Evolutionary conservation across 2,888 invertebrate species (phyloP).

Genomic region (Xanthostigma xanthostigma): DNA sequence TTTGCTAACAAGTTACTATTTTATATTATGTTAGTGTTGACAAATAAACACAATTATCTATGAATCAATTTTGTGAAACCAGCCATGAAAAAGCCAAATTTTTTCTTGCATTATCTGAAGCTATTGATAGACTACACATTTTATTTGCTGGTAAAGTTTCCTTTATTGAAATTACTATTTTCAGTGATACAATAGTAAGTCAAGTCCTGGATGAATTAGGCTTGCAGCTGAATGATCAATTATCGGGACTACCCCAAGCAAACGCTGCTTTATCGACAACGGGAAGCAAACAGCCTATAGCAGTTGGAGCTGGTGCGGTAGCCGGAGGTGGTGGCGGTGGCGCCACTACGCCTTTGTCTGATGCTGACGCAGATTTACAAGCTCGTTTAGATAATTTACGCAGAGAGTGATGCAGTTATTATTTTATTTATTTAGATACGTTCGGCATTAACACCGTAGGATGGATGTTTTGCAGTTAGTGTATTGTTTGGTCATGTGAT

Average conservation of each 20-base stretch:
- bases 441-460: too few relatives aligned
- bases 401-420: constrained; percentile 44
- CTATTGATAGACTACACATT: too few relatives aligned
- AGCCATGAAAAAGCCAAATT: too few relatives aligned
- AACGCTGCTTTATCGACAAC: constrained; percentile 38
- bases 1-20: background rate
- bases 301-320: constrained; percentile 32
- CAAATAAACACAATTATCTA: too few relatives aligned
- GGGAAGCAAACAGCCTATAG: constrained; percentile 46
- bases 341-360: constrained; percentile 40
- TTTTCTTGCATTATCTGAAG: too few relatives aligned
- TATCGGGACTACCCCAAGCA: constrained; percentile 72
- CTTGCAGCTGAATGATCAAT: constrained; percentile 81
- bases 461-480: too few relatives aligned
- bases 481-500: too few relatives aligned
- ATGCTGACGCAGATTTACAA: constrained; percentile 94
- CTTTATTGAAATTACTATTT: constrained; percentile 16
- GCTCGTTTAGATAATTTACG: constrained; percentile 90
- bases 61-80: too few relatives aligned
- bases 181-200: constrained; percentile 81
- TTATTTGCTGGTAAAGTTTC: too few relatives aligned
- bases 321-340: constrained; percentile 30
- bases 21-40: constrained; percentile 1
- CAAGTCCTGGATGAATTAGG: constrained; percentile 97
- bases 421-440: background rate